Percentiles rank a stretch among this genome's conserved stretches.
phyloP scores from a whole-genome alignment of 1,140 invertebrate species.

The Drosophila subpulchrella region DNA sequence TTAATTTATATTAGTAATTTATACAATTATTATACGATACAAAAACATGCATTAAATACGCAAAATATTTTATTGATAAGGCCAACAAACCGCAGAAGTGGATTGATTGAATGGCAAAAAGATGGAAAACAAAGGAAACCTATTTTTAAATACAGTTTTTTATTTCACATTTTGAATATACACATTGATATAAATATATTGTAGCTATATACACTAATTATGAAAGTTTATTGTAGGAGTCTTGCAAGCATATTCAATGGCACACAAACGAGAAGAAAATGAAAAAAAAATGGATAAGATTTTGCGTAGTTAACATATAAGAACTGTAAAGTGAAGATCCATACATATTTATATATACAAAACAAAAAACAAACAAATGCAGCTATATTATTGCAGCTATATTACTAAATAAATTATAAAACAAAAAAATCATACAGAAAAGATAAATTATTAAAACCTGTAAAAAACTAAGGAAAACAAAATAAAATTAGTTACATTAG shows the following conservation, averaged over 20 bases:
- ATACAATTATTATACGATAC: slow-evolving; percentile 64
- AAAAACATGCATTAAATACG: slow-evolving; percentile 56
- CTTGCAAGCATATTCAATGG: slow-evolving; percentile 71
- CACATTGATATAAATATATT: slow-evolving; percentile 69
- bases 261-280: slow-evolving; percentile 48
- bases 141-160: slow-evolving; percentile 79
- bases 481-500: slow-evolving; percentile 83
- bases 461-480: slow-evolving; percentile 81
- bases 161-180: slow-evolving; percentile 79
- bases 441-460: slow-evolving; percentile 78
- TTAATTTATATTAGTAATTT: slow-evolving; percentile 82
- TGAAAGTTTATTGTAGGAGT: slow-evolving; percentile 70
- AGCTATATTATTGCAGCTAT: slow-evolving; percentile 69
- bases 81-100: slow-evolving; percentile 19
- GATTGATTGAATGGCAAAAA: slow-evolving; percentile 20
- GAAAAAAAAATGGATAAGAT: slow-evolving; percentile 47
- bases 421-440: slow-evolving; percentile 65
- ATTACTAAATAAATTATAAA: slow-evolving; percentile 70
- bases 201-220: slow-evolving; percentile 60
- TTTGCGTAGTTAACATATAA: slow-evolving; percentile 72
- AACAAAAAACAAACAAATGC: slow-evolving; percentile 40
- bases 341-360: slow-evolving; percentile 74
- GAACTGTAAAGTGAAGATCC: slow-evolving; percentile 77
- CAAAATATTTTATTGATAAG: slow-evolving; percentile 57
- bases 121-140: slow-evolving; percentile 46